These are phyloP conservation scores for Sternarchorhynchus goeldii DNA, from an alignment of 2,797 vertebrate genomes.

Conservation along the genomic window DNA sequence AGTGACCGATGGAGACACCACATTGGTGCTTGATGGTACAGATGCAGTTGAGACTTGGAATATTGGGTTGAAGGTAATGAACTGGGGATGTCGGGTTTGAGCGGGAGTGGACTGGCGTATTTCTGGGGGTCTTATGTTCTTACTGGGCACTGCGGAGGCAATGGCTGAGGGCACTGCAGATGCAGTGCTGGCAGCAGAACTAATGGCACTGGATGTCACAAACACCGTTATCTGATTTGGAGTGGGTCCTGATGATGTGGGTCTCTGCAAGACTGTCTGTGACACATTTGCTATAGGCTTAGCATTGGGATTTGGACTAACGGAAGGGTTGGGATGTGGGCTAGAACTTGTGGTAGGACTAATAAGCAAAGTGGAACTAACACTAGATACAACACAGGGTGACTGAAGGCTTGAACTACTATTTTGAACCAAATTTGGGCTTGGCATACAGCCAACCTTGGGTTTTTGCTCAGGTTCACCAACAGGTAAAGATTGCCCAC, in stretches of 20 bases:
- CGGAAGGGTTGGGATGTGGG: slow-evolving; percentile 46
- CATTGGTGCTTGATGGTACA: slow-evolving; percentile 81
- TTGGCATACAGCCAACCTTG: slow-evolving; percentile 59
- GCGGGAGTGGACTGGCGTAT: slow-evolving; percentile 77
- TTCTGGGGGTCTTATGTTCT: slow-evolving; percentile 83
- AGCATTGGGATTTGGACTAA: slow-evolving; percentile 61
- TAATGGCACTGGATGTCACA: slow-evolving; percentile 92
- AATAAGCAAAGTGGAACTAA: slow-evolving; percentile 51
- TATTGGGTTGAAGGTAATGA: slow-evolving; percentile 92
- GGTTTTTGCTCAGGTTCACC: slow-evolving; percentile 72
- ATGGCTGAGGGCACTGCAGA: slow-evolving; percentile 81
- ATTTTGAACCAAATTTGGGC: slow-evolving; percentile 55
- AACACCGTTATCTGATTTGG: slow-evolving; percentile 94
- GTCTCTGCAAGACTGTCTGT: slow-evolving; percentile 82
- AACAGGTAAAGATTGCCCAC: slow-evolving; percentile 58
- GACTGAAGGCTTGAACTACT: slow-evolving; percentile 64
- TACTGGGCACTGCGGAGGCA: slow-evolving; percentile 88
- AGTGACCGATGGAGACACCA: slow-evolving; percentile 87
- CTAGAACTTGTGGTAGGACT: slow-evolving; percentile 43
- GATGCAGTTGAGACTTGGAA: slow-evolving; percentile 88
- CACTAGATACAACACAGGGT: slow-evolving; percentile 61
- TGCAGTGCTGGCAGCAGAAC: slow-evolving; percentile 82
- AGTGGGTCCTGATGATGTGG: slow-evolving; percentile 82
- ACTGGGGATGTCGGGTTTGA: slow-evolving; percentile 79
- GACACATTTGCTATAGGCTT: slow-evolving; percentile 77